A percentile compares a stretch with the other conserved stretches of the same genome.
These are phyloP conservation scores for Chrysocyon brachyurus DNA, from an alignment of 2,797 vertebrate species.

Conservation along the genomic window DNA sequence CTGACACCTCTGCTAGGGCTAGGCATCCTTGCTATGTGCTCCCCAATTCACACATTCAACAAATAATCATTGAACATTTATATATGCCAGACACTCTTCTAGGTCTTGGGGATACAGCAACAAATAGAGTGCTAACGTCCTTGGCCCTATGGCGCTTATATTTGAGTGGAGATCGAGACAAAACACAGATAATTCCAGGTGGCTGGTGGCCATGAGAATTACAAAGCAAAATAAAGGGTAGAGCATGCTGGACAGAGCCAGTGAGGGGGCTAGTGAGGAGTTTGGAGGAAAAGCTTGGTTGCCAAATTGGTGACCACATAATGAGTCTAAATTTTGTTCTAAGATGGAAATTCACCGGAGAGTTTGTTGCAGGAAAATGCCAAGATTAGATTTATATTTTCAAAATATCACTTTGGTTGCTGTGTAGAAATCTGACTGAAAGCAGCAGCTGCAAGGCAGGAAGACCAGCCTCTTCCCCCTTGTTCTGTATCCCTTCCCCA, in stretches of 20 bases:
- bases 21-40: neutral
- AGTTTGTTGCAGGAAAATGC: neutral
- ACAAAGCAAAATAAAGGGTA: neutral
- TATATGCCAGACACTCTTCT: neutral
- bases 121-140: neutral
- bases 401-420: slow-evolving; percentile 23
- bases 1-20: neutral
- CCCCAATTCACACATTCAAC: neutral
- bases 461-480: neutral
- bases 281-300: neutral
- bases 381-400: slow-evolving; percentile 18
- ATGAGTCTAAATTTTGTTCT: neutral
- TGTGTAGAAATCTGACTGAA: neutral
- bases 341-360: slow-evolving; percentile 28
- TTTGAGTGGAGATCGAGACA: neutral
- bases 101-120: neutral
- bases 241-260: neutral
- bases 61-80: neutral
- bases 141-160: neutral
- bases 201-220: neutral
- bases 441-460: neutral
- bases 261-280: neutral
- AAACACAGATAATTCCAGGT: neutral
- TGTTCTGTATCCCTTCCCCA: neutral
- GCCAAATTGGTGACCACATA: neutral